These are phyloP conservation scores for Netelia melanura DNA, from an alignment of 2,888 invertebrate species.

Conservation along the genomic window DNA sequence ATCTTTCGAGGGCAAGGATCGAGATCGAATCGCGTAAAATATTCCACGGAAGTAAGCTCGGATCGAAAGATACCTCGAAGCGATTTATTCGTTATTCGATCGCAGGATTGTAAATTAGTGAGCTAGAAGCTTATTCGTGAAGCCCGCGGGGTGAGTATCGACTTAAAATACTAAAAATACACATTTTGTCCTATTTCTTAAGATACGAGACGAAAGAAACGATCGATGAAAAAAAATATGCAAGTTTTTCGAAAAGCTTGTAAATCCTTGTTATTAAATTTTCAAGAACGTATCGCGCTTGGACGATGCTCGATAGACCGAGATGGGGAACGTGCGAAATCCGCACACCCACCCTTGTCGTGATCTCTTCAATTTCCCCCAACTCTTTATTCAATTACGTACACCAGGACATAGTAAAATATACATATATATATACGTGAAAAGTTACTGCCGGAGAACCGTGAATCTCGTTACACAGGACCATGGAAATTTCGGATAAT, in stretches of 20 bases:
- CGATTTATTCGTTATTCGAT: too few species aligned
- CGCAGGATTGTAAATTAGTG: too few species aligned
- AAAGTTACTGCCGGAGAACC: constrained; percentile 48
- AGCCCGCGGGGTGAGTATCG: too few species aligned
- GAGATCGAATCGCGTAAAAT: constrained; percentile 5
- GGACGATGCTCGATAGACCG: constrained; percentile 55
- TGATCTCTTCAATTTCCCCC: constrained; percentile 62
- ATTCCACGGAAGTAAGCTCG: not conserved
- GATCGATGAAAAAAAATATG: not conserved
- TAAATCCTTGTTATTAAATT: constrained; percentile 34
- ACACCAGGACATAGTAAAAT: constrained; percentile 18
- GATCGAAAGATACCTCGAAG: not conserved
- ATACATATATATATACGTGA: constrained; percentile 10
- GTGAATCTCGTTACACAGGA: constrained; percentile 58
- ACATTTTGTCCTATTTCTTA: too few species aligned
- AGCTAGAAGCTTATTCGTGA: too few species aligned
- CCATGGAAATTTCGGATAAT: constrained; percentile 65
- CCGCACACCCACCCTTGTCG: constrained; percentile 60
- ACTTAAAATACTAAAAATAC: not conserved
- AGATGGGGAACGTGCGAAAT: constrained; percentile 56
- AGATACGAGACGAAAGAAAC: not conserved
- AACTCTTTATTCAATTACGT: constrained; percentile 62
- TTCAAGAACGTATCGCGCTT: constrained; percentile 47
- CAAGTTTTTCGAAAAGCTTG: constrained; percentile 13
- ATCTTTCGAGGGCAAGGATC: constrained; percentile 45